phyloP scores from a whole-genome alignment of 2,113 vertebrate species.

The Vanacampus margaritifer region DNA sequence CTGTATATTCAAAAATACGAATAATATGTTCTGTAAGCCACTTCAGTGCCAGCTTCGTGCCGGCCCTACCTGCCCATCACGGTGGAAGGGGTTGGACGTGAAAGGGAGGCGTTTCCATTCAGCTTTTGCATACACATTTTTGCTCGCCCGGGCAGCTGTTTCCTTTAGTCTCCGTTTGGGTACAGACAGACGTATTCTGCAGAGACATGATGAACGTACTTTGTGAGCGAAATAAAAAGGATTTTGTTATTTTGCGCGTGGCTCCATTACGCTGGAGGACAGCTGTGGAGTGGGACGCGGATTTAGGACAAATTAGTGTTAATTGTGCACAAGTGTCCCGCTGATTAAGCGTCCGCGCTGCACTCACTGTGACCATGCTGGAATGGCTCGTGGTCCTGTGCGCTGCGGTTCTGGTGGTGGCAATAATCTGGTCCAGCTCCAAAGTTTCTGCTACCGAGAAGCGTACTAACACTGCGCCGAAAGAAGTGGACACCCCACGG shows the following conservation, averaged over 20 bases:
- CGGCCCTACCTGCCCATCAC: constrained; percentile 5
- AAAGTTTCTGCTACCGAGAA: constrained; percentile 52
- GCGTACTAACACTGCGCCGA: not conserved
- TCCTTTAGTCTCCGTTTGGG: not conserved
- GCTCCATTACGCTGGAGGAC: not conserved
- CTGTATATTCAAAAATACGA: not conserved
- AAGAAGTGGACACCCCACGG: not conserved
- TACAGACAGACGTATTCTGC: not conserved
- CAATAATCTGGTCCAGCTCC: constrained; percentile 60
- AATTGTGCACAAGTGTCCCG: not conserved
- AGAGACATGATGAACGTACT: not conserved
- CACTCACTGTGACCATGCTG: constrained; percentile 55
- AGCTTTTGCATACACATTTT: not conserved
- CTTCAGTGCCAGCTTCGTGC: not conserved
- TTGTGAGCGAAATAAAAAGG: not conserved
- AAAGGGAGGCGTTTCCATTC: not conserved
- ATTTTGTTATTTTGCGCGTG: not conserved
- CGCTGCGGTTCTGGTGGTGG: constrained; percentile 67
- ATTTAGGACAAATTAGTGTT: not conserved
- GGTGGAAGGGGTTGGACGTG: not conserved
- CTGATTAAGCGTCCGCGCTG: constrained; percentile 1
- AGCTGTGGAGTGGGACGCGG: not conserved
- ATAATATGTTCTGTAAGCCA: not conserved
- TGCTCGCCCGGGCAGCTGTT: not conserved
- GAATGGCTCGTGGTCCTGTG: constrained; percentile 67